phyloP scores from a whole-genome alignment of 2,797 vertebrate genomes.

The Saxicola maurus region DNA sequence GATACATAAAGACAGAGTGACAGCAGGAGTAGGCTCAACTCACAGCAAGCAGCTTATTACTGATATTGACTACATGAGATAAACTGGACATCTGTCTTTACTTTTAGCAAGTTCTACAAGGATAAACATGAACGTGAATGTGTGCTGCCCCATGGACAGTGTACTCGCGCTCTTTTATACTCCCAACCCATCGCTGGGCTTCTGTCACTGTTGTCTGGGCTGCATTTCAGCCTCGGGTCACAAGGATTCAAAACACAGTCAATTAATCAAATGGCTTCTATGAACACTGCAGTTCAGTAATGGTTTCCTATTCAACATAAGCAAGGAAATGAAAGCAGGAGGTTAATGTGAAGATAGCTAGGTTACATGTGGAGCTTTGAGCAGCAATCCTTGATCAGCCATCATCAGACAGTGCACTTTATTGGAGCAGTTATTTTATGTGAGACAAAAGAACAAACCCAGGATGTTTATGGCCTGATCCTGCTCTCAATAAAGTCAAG shows the following conservation, averaged over 20 bases:
- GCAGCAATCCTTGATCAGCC: background rate
- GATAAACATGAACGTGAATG: constrained; percentile 12
- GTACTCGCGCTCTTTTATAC: constrained; percentile 8
- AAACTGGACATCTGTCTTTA: constrained; percentile 49
- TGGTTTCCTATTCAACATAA: constrained; percentile 2
- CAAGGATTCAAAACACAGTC: constrained; percentile 22
- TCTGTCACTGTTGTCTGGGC: constrained; percentile 27
- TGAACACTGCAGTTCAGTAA: constrained; percentile 12
- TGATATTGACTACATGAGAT: constrained; percentile 24
- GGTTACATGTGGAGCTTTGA: background rate
- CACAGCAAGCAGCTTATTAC: constrained; percentile 8
- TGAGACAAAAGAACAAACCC: constrained; percentile 4
- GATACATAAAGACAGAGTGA: constrained; percentile 32
- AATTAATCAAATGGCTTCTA: constrained; percentile 45
- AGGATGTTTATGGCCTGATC: constrained; percentile 28
- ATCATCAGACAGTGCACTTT: background rate
- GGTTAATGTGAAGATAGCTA: background rate
- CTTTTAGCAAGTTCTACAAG: constrained; percentile 25
- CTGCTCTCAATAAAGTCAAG: constrained; percentile 14
- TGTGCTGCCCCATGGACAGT: background rate
- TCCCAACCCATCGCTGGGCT: background rate
- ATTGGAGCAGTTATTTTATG: background rate
- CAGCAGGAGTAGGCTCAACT: constrained; percentile 33
- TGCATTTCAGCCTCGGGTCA: constrained; percentile 26
- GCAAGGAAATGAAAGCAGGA: constrained; percentile 33